phyloP scores from a whole-genome alignment of 2,113 vertebrate species.

The Gobius niger region DNA sequence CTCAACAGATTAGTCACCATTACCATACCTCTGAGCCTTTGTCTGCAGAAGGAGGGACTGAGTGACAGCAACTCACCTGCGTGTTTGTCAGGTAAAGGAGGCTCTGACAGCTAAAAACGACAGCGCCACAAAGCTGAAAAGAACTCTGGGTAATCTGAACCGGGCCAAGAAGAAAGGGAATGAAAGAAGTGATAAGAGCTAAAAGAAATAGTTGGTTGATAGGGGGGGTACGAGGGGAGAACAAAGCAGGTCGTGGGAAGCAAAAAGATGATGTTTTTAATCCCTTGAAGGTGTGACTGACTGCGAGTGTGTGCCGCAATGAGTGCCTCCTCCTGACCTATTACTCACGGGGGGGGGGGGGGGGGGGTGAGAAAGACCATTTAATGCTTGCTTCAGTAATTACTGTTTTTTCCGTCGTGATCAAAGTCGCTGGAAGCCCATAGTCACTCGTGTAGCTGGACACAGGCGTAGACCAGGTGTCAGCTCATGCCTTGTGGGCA shows the following conservation, averaged over 20 bases:
- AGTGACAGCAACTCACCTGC: conserved; percentile 53
- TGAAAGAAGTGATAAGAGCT: conserved; percentile 17
- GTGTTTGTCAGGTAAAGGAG: conserved; percentile 58
- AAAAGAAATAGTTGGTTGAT: conserved; percentile 1
- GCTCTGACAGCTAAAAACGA: conserved; percentile 38
- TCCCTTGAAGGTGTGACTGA: conserved; percentile 48
- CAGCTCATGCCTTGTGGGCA: conserved; percentile 54
- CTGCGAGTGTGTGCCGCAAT: conserved; percentile 41
- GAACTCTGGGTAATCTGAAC: conserved; percentile 45
- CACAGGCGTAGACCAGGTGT: conserved; percentile 59
- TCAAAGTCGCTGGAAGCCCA: conserved; percentile 75
- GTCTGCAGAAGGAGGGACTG: conserved; percentile 61
- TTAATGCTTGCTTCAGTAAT: conserved; percentile 71
- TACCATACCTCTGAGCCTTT: conserved; percentile 58
- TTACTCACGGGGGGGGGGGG: conserved; percentile 53
- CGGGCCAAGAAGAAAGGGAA: conserved; percentile 18
- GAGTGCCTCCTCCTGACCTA: conserved; percentile 43
- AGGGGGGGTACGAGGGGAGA: conserved; percentile 16
- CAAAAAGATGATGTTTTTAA: conserved; percentile 33
- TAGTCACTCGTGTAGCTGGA: conserved; percentile 49
- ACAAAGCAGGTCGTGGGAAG: conserved; percentile 25
- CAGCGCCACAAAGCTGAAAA: conserved; percentile 35
- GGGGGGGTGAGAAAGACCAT: conserved; percentile 41
- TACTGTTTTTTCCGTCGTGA: conserved; percentile 76
- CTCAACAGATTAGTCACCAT: conserved; percentile 73